phyloP scores from a whole-genome alignment of 2,797 vertebrate species.

The Oreortyx pictus region DNA sequence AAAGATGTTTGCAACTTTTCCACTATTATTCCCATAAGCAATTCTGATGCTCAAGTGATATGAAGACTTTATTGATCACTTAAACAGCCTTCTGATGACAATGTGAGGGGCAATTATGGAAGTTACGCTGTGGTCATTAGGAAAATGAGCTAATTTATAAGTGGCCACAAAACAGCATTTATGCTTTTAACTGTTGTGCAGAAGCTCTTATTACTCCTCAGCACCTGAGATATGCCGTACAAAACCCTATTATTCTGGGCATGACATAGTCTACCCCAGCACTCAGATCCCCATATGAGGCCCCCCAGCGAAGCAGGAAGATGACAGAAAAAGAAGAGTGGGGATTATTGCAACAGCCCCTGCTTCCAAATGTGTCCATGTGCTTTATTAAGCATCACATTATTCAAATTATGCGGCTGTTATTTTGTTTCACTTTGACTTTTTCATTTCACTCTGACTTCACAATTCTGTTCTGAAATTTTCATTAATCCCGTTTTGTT shows the following conservation, averaged over 20 bases:
- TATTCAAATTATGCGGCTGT: background rate
- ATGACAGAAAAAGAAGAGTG: background rate
- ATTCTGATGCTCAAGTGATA: background rate
- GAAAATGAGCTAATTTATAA: background rate
- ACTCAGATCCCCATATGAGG: background rate
- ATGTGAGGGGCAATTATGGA: background rate
- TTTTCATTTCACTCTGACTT: background rate
- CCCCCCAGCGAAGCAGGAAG: background rate
- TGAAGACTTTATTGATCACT: background rate
- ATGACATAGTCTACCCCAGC: background rate
- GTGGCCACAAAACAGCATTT: background rate
- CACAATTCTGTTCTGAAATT: background rate
- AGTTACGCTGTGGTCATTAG: background rate
- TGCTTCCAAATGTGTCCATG: background rate
- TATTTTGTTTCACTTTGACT: slow-evolving; percentile 5
- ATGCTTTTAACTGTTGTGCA: background rate
- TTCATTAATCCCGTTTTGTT: background rate
- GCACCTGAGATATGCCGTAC: background rate
- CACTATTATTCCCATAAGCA: background rate
- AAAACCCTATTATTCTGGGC: background rate
- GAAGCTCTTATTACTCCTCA: background rate
- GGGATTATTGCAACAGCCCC: background rate
- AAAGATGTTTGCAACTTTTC: background rate
- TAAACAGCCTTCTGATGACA: background rate
- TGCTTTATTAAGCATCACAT: background rate